phyloP scores from a whole-genome alignment of 2,888 invertebrate species.

The Drosophila hamatofila region DNA sequence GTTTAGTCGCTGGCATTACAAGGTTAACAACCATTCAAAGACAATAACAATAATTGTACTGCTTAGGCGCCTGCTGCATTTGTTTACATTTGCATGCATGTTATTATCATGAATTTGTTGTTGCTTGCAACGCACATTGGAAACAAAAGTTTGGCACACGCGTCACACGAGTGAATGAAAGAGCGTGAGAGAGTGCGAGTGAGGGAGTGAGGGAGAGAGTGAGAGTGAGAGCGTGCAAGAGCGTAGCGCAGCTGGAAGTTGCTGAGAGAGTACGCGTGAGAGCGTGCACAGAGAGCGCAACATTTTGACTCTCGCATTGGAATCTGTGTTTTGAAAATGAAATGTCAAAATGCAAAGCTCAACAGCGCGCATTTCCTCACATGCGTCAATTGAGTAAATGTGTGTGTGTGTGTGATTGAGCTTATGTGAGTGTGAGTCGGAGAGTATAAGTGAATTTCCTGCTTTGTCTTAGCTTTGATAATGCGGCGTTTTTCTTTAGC shows the following conservation, averaged over 20 bases:
- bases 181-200: not conserved
- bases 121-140: conserved; percentile 36
- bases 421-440: conserved; percentile 24
- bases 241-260: conserved; percentile 37
- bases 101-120: conserved; percentile 37
- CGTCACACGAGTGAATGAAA: conserved; percentile 13
- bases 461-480: conserved; percentile 73
- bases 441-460: conserved; percentile 78
- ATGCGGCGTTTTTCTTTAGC: conserved; percentile 71
- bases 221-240: conserved; percentile 13
- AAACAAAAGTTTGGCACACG: conserved; percentile 35
- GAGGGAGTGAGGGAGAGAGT: conserved; percentile 11
- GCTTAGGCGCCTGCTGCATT: conserved; percentile 39
- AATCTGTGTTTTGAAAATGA: conserved; percentile 77
- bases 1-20: conserved; percentile 5
- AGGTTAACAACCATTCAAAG: conserved; percentile 31
- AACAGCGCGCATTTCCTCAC: conserved; percentile 74
- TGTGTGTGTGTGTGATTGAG: conserved; percentile 14
- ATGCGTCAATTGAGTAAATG: conserved; percentile 31
- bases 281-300: conserved; percentile 23
- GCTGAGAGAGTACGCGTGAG: conserved; percentile 23
- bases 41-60: conserved; percentile 40
- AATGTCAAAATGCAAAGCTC: conserved; percentile 78
- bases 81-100: conserved; percentile 72
- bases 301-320: conserved; percentile 39